phyloP scores from a whole-genome alignment of 2,113 vertebrate species.

The Balaenoptera acutorostrata region DNA sequence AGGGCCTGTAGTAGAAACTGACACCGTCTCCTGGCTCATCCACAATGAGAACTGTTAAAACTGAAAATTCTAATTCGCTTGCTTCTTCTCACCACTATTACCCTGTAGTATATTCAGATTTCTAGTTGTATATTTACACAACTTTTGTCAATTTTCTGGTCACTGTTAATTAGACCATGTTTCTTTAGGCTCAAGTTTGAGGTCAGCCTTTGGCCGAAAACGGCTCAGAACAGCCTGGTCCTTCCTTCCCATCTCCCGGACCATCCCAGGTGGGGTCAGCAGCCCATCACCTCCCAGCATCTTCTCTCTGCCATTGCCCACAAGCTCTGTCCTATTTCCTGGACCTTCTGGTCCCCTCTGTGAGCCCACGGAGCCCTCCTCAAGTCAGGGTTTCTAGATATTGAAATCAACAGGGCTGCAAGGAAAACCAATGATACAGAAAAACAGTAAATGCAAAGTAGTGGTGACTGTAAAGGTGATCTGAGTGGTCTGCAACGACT shows the following conservation, averaged over 20 bases:
- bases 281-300: rapidly evolving
- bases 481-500: rapidly evolving
- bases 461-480: background rate
- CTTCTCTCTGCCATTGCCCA: rapidly evolving
- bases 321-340: background rate
- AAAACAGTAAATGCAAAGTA: background rate
- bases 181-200: background rate
- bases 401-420: background rate
- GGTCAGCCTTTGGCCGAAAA: background rate
- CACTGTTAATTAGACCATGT: rapidly evolving
- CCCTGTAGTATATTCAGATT: background rate
- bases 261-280: background rate
- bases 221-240: background rate
- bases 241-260: no score
- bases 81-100: background rate
- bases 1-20: background rate
- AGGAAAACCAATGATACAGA: background rate
- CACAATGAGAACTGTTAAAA: background rate
- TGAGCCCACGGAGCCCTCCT: background rate
- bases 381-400: background rate
- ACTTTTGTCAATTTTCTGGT: background rate
- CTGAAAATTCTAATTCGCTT: background rate
- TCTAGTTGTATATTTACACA: background rate
- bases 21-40: background rate
- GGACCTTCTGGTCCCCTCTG: no score